Base-by-base conservation (phyloP, 2,797 vertebrate species). In the Erethizon dorsatum region DNA sequence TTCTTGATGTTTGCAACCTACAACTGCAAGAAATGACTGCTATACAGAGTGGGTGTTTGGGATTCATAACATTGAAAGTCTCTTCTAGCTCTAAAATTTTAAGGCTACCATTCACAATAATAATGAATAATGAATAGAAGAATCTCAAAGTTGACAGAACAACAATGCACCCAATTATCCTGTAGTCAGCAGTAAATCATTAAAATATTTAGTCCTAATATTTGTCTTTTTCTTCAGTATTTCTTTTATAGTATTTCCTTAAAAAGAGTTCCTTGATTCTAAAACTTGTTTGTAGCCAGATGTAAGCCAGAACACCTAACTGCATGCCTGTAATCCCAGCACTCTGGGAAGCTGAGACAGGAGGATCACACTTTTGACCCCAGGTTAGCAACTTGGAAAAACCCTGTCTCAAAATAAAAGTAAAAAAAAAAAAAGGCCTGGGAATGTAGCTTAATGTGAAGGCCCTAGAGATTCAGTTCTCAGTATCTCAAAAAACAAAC, bases 11-110 rank as follows among this genome's bases (percentile, higher is more conserved):
- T 92, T 83, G 61, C 82, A 97, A 47, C 18, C 67, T 47, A 89
- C 65, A 87, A 73, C 2, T 90, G 15, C 91, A 91, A 95, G 26
- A 92, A 96, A 54, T 52, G 24, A 96, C 7, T 92, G 47, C 50
- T 86, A 41, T 56, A 92, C 1, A 89, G 75, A 88, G 61, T 95
- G 78, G 75, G 78, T 92, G n/a, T 96, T 45, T 94, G 57, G 67
- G 33, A 73, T 95, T 90, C 37, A 77, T 71, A 56, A 88, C 93
- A 97, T 78, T 88, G 65, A 83, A 91, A 88, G 45, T 84, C 26
- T 80, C 54, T 77, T 88, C 63, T n/a, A 93, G 92, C 47, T 91
- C 96, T 86, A 90, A 85, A 94, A 85, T 80, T 86, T 97, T 96
- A 95, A 95, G 85, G 45, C 28, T 57, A 83, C 59, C 83, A 91